Base-by-base conservation (phyloP, 2,888 invertebrate species). In the Invenusta paracnida region DNA sequence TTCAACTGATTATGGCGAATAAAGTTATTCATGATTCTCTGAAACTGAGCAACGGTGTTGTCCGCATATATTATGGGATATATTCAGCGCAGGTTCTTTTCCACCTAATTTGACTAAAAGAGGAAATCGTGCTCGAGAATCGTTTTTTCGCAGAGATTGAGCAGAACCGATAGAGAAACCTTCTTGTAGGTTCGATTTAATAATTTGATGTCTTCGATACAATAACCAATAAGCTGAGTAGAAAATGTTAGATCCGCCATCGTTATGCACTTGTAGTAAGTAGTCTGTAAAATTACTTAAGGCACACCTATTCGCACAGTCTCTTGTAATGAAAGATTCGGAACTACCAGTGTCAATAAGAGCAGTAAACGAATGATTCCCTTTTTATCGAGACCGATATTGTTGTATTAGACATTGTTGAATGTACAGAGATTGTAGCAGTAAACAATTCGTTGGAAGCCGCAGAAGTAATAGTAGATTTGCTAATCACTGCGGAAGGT, bases 1-100 rank as follows among this genome's bases (percentile, higher is more conserved):
- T 84, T 66, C 48, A 84, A 67, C n/a, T 84, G 81, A 30, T 84
- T 17, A 27, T n/a, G 1, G 2, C 67, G 81, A 81, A 84, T 82
- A 73, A 84, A 66, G n/a, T 30, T n/a, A 27, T 84, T 27, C 48
- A 84, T 84, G n/a, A 30, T 30, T 5, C 31, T 82, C 27, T 82
- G 83, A 82, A 82, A 82, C 11, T 29, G 29, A 29, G 83, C 29
- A n/a, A 82, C 83, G 11, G 28, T 30, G 13, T 13, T 27, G 5
- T 17, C 29, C 11, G 85, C 1, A 11, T 11, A 27, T 27, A 85
- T 17, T n/a, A 11, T 27, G n/a, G 27, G 25, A 82, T 29, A 82
- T 82, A 29, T 30, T 30, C 31, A 82, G 29, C 2, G 2, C 30
- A 82, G 82, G 82, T 30, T 82, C 27, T 5, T 2, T 11, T 29